Evolutionary conservation across 2,888 invertebrate genomes (phyloP).

Genomic region (Nephrotoma appendiculata): DNA sequence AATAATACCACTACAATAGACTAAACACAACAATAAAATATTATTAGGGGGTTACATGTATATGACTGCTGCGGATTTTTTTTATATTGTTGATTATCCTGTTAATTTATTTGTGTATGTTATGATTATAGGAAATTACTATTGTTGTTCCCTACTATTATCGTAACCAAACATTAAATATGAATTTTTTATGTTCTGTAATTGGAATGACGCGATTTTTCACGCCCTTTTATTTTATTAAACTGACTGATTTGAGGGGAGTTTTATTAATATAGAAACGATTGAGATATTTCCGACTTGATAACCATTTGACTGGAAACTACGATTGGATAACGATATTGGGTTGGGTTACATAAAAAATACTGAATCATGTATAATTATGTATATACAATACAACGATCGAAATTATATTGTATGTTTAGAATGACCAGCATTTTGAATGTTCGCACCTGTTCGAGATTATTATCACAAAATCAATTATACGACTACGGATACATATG

Average conservation of each 20-base stretch:
- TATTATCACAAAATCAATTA: not conserved
- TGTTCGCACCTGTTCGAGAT: not conserved
- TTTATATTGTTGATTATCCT: not conserved
- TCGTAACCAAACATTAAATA: not conserved
- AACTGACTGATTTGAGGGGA: not conserved
- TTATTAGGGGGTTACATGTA: not conserved
- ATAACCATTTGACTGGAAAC: not conserved
- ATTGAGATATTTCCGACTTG: not conserved
- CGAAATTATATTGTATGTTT: too few relatives aligned
- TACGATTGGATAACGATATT: not conserved
- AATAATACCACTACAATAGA: not conserved
- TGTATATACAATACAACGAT: not conserved
- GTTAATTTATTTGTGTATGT: not conserved
- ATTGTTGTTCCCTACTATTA: not conserved
- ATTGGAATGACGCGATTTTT: not conserved
- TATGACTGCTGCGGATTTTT: not conserved
- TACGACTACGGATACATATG: not conserved
- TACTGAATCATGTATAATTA: not conserved
- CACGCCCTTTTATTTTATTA: not conserved
- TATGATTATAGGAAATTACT: not conserved
- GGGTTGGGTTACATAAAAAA: not conserved
- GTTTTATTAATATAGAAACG: not conserved
- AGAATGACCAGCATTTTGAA: not conserved
- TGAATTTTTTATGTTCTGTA: not conserved
- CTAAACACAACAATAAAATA: not conserved